A percentile compares a stretch with the other conserved stretches of the same genome.
Evolutionary conservation across 1,140 invertebrate genomes (phyloP).

Genomic region (Maconellicoccus hirsutus): DNA sequence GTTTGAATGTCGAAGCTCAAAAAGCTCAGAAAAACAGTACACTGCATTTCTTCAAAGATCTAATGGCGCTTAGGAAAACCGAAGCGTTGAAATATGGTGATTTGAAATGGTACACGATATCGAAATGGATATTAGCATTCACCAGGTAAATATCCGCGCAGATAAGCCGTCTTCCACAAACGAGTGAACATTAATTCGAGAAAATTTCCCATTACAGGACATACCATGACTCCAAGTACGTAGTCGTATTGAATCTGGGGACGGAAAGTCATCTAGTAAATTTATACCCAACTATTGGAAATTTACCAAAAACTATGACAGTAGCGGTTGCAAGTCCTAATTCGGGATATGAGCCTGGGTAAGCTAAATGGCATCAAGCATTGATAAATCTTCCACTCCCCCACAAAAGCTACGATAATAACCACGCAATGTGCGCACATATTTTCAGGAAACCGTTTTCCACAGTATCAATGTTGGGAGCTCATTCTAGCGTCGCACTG

Average conservation of each 20-base stretch:
- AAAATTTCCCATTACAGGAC: neutral
- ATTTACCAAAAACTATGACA: neutral
- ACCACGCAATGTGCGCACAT: too few species aligned
- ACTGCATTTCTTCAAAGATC: constrained; percentile 39
- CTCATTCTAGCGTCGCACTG: too few species aligned
- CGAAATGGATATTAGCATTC: constrained; percentile 24
- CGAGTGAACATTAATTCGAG: neutral
- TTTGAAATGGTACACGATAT: constrained; percentile 29
- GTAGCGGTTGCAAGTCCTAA: neutral
- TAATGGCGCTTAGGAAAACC: constrained; percentile 35
- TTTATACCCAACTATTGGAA: neutral
- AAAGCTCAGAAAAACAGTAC: constrained; percentile 32
- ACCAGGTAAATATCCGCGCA: constrained; percentile 12
- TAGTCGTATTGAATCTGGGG: neutral
- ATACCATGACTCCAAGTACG: neutral
- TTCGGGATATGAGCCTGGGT: too few species aligned
- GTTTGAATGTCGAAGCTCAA: constrained; percentile 38
- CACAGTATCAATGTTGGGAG: too few species aligned
- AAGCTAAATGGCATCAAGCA: too few species aligned
- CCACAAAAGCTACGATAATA: too few species aligned
- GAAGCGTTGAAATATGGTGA: constrained; percentile 36
- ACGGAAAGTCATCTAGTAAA: neutral
- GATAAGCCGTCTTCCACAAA: neutral
- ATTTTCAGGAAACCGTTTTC: too few species aligned
- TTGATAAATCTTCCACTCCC: too few species aligned